Evolutionary conservation across 1,140 invertebrate species (phyloP), one percentile per base, ranked within the genome.

Genomic region (Potamilus streckersoni): DNA sequence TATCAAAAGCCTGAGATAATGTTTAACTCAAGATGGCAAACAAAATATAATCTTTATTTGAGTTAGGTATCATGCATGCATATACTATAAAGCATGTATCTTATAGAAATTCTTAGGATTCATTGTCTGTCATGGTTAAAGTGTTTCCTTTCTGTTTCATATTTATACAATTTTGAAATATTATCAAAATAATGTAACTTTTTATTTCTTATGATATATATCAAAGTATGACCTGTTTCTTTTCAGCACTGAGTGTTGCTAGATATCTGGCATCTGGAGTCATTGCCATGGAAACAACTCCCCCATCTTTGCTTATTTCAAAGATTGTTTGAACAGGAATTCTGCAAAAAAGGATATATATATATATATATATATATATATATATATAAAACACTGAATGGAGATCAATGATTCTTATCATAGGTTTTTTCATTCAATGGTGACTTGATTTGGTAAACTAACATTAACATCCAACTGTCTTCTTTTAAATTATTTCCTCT

Each of bases 291-390:
- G 88, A 86, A 71, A 86, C 82, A 31, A 88, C 85, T 23, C 89
- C 89, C 58, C 86, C 88, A 38, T 87, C 80, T 49, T 84, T 82
- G 77, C 84, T 83, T 20, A 85, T 82, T 66, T 90, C 86, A 88
- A 90, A 90, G 69, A 90, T 84, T 17, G 89, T 90, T 78, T 88
- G 88, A 38, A 90, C 87, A 61, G 89, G 89, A 62, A 85, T 80
- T 14, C 88, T 89, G 78, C 27, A 81, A 75, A 15, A 78, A 23
- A 58, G 17, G n/a, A 17, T 17, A 71, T 31, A 8, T 23, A 4
- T 5, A 58, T 59, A 60, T 56, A 4, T 23, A 58, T 59, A 60
- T 56, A 4, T 23, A 17, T 17, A 71, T 31, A 8, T 23, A 4
- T 5, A 58, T 59, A 60, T 56, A 4, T 23, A n/a, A n/a, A n/a